Evolutionary conservation across 2,113 vertebrate genomes (phyloP).

Genomic region (Mobula hypostoma): DNA sequence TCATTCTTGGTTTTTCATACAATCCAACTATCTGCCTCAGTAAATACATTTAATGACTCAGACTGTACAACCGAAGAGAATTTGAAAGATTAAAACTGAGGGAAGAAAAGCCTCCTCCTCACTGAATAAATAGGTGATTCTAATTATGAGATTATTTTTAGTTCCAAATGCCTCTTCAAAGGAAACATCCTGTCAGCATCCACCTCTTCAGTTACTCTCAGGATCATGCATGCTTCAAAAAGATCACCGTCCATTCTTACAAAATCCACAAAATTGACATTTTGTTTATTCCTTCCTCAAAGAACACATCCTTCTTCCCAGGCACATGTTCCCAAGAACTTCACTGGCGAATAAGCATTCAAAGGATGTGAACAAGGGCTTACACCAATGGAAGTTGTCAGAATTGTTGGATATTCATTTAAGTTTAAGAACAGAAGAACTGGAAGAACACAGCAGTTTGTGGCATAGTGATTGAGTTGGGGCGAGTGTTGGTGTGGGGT

Average conservation of each 20-base stretch:
- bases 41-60: no score
- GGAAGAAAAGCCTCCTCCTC: neutral
- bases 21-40: no score
- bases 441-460: neutral
- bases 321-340: neutral
- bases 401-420: neutral
- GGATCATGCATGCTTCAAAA: neutral
- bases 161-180: neutral
- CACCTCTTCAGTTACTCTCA: neutral
- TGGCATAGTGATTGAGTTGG: no score
- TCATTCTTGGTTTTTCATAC: no score
- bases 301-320: no score
- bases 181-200: neutral
- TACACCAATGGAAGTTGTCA: neutral
- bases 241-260: neutral
- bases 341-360: neutral
- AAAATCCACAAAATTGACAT: neutral
- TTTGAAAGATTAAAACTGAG: neutral
- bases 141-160: neutral
- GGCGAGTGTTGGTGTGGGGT: no score
- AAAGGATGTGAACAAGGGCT: neutral
- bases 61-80: neutral
- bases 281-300: neutral
- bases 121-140: neutral
- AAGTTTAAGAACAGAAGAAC: neutral